Base-by-base conservation (phyloP, 2,888 invertebrate species). In the Leptothorax acervorum region DNA sequence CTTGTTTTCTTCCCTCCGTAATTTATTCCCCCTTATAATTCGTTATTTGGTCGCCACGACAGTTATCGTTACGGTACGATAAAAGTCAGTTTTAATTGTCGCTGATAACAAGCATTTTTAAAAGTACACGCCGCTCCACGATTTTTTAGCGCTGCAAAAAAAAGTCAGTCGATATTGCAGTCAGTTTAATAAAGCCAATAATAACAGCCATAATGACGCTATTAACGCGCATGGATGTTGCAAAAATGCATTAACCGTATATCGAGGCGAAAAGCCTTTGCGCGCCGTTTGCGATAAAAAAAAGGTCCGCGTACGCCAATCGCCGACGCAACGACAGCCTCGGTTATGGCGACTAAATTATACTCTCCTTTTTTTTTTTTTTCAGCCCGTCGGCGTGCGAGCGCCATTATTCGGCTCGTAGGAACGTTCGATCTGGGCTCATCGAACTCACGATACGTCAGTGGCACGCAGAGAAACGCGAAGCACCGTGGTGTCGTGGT, bases 401-500 rank as follows among this genome's bases (percentile, higher is more conserved):
- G 88, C 88, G 87, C 88, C 88, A 90, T 90, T 90, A 90, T 90
- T 90, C 86, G 82, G 86, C 86, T 82, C 84, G 89, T 88, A 88
- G 87, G 86, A 88, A 86, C 88, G 89, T 88, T 90, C 89, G 90
- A 90, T 90, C 89, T 87, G 86, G 91, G 89, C 90, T 90, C 90
- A 87, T 90, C 90, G 90, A 90, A 90, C 87, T 87, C 88, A 85
- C 90, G 90, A 91, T 92, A 92, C 92, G 92, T 92, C 90, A 91
- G 90, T 90, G 92, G 92, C 91, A 92, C 91, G 90, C 89, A 91
- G 92, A 92, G 91, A 92, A 91, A 90, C 90, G 92, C 90, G 90
- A 85, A 84, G 86, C 86, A 89, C 90, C 88, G 82, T 89, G 87
- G 90, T 90, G 91, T 89, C 79, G 79, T 81, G 73, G 79, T 73